Conservation (phyloP, 2,113 vertebrate genomes). For the Beaufortia kweichowensis region DNA sequence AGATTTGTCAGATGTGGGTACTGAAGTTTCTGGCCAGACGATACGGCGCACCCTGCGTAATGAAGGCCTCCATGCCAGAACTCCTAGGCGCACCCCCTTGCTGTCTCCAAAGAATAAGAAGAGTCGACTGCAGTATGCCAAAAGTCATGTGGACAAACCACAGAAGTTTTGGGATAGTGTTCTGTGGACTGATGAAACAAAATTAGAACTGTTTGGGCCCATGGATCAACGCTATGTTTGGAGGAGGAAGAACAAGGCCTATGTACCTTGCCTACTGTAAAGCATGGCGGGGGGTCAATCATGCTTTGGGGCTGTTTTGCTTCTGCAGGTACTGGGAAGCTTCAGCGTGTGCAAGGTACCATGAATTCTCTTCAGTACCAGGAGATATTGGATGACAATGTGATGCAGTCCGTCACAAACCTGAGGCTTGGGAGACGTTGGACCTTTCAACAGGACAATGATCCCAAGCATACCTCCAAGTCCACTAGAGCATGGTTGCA, state of each 20-base stretch:
- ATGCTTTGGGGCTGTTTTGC: constrained; percentile 14
- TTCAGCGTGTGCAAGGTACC: background rate
- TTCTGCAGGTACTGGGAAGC: constrained; percentile 18
- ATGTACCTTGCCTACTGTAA: constrained; percentile 12
- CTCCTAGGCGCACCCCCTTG: background rate
- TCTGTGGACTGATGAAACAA: constrained; percentile 22
- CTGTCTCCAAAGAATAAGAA: background rate
- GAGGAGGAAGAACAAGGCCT: background rate
- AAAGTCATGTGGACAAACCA: background rate
- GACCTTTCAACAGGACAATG: no score
- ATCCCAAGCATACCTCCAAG: no score
- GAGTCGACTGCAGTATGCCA: constrained; percentile 16
- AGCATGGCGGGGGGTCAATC: no score
- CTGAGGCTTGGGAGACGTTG: background rate
- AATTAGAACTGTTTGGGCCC: constrained; percentile 20
- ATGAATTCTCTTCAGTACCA: constrained; percentile 2
- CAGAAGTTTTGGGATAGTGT: background rate
- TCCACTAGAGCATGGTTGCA: no score
- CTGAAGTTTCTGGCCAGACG: background rate
- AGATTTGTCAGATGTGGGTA: background rate
- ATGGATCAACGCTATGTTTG: constrained; percentile 16
- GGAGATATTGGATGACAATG: background rate
- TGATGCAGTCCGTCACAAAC: background rate
- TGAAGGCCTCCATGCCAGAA: constrained; percentile 6
- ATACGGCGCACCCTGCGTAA: background rate